phyloP scores from a whole-genome alignment of 2,888 invertebrate genomes.

The Erebia palarica region DNA sequence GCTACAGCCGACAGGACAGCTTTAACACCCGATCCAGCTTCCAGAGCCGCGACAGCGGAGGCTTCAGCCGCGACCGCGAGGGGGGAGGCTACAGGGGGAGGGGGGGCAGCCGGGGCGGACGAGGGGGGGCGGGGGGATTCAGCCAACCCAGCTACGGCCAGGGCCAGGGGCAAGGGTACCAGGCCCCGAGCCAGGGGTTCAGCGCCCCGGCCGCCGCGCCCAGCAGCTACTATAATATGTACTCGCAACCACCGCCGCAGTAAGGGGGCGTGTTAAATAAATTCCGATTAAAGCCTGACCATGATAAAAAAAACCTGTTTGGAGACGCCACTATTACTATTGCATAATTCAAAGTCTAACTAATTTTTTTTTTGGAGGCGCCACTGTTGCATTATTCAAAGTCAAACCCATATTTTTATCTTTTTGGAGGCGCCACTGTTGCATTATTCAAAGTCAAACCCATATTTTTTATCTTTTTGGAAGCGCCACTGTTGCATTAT shows the following conservation, averaged over 20 bases:
- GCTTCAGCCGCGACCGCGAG: slow-evolving; percentile 2
- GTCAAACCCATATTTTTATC: too few relatives aligned
- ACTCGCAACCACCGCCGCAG: slow-evolving; percentile 60
- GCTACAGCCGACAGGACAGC: slow-evolving; percentile 31
- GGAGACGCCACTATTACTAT: too few relatives aligned
- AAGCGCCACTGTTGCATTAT: too few relatives aligned
- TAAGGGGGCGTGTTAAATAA: neutral
- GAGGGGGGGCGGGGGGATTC: slow-evolving; percentile 15
- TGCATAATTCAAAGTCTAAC: too few relatives aligned
- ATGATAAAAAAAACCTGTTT: too few relatives aligned
- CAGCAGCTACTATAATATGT: slow-evolving; percentile 74
- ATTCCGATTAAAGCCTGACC: neutral
- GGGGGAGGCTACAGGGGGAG: slow-evolving; percentile 10
- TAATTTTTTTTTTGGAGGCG: too few relatives aligned
- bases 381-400: too few relatives aligned
- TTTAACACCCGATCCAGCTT: slow-evolving; percentile 38
- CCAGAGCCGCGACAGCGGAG: slow-evolving; percentile 12
- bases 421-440: too few relatives aligned
- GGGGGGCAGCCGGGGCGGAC: neutral
- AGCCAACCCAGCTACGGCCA: slow-evolving; percentile 21
- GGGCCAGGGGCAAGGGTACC: slow-evolving; percentile 29
- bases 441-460: too few relatives aligned
- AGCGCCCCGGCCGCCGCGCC: slow-evolving; percentile 51
- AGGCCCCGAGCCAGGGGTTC: slow-evolving; percentile 28
- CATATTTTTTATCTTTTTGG: too few relatives aligned